A percentile compares a stretch with the other conserved stretches of the same genome.
These are phyloP conservation scores for Hippoglossus hippoglossus DNA, from an alignment of 2,797 vertebrate genomes.

Conservation along the genomic window DNA sequence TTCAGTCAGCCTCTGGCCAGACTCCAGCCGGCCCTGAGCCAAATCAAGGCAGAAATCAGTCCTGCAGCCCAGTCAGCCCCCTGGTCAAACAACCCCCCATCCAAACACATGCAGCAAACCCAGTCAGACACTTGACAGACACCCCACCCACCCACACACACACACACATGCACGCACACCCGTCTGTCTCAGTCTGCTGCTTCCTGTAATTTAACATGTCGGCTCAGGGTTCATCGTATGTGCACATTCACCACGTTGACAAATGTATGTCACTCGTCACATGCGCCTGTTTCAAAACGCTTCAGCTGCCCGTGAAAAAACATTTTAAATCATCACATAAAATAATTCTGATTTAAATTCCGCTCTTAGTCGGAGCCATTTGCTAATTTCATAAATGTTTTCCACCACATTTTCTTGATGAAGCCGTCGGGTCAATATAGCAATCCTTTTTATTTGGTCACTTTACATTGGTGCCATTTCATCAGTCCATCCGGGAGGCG, in stretches of 20 bases:
- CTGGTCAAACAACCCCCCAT: slow-evolving; percentile 74
- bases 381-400: slow-evolving; percentile 30
- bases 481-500: slow-evolving; percentile 53
- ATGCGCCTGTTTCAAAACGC: not conserved
- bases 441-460: slow-evolving; percentile 47
- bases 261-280: slow-evolving; percentile 39
- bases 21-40: slow-evolving; percentile 68
- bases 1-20: slow-evolving; percentile 59
- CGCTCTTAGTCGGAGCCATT: slow-evolving; percentile 6
- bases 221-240: slow-evolving; percentile 61
- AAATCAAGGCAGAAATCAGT: slow-evolving; percentile 75
- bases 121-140: slow-evolving; percentile 78
- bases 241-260: slow-evolving; percentile 32
- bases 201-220: slow-evolving; percentile 80
- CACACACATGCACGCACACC: slow-evolving; percentile 5
- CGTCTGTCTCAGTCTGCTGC: slow-evolving; percentile 82
- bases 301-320: not conserved
- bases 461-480: slow-evolving; percentile 50
- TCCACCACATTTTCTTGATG: slow-evolving; percentile 45
- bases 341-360: not conserved
- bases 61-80: slow-evolving; percentile 67
- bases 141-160: slow-evolving; percentile 8
- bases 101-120: slow-evolving; percentile 59
- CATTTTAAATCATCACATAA: slow-evolving; percentile 1
- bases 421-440: slow-evolving; percentile 36